Percentiles rank a stretch among this genome's conserved stretches.
phyloP scores from a whole-genome alignment of 2,797 vertebrate genomes.

The Neostethus bicornis region DNA sequence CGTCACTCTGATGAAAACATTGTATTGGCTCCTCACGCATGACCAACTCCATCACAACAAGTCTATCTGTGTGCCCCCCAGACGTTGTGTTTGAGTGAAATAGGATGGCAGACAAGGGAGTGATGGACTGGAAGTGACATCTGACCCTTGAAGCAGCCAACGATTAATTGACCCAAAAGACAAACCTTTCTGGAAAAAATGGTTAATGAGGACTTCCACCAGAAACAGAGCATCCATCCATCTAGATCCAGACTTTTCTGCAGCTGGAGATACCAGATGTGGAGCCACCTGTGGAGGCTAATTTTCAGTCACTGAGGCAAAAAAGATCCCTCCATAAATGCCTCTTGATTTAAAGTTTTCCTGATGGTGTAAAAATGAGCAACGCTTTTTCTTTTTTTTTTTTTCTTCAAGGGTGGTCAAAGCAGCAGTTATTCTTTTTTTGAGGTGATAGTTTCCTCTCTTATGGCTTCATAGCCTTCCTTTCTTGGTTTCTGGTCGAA shows the following conservation, averaged over 20 bases:
- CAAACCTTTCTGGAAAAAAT: conserved; percentile 54
- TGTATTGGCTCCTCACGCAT: conserved; percentile 60
- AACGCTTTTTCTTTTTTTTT: conserved; percentile 42
- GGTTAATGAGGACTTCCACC: conserved; percentile 69
- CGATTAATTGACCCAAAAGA: conserved; percentile 69
- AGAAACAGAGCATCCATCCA: conserved; percentile 60
- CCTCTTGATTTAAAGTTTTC: conserved; percentile 2
- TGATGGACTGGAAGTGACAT: conserved; percentile 73
- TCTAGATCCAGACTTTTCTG: conserved; percentile 37
- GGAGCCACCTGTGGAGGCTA: conserved; percentile 55
- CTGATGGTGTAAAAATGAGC: conserved; percentile 42
- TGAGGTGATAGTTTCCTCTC: conserved; percentile 43
- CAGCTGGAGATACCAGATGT: conserved; percentile 75
- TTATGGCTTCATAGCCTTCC: conserved; percentile 59
- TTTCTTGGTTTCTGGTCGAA: conserved; percentile 58
- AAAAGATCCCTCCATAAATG: conserved; percentile 35
- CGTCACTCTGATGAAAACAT: conserved; percentile 69
- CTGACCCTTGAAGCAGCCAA: conserved; percentile 61
- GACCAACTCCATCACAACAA: conserved; percentile 67
- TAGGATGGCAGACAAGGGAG: conserved; percentile 37
- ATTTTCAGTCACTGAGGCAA: conserved; percentile 43
- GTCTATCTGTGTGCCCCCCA: conserved; percentile 42
- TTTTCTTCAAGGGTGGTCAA: conserved; percentile 61
- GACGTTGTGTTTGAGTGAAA: conserved; percentile 19
- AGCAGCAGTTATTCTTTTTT: conserved; percentile 32